Base-by-base conservation (phyloP, 2,113 vertebrate genomes). In the Piaya cayana region DNA sequence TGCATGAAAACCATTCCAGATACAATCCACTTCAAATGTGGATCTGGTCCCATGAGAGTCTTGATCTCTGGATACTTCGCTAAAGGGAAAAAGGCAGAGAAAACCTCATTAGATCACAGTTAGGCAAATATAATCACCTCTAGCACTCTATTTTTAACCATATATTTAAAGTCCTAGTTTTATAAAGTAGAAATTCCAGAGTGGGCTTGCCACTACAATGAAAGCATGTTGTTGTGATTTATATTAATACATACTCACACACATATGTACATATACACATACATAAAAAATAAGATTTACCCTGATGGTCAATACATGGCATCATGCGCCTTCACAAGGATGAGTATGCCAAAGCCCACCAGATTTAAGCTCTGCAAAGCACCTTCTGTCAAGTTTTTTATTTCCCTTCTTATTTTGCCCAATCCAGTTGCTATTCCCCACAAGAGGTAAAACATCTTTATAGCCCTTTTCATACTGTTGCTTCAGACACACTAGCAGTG, bases 21-120 rank as follows among this genome's bases (percentile, higher is more conserved):
- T 37, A 99, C 99, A 14, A 98, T 98, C 99, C 99, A 99, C 94
- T 99, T 99, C 72, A 99, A 97, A 60, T 98, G 97, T 14, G 98
- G 99, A 95, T 99, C 99, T 2, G 99, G 98, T 81, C 98, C 98
- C 99, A 99, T 99, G 76, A 99, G 96, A 67, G 97, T 96, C 98
- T 99, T 99, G 97, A 99, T 99, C 97, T 99, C 97, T 27, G 99
- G 99, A 97, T 99, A 99, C 95, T 99, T 99, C 65, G 99, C 99
- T 99, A 82, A 58, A 27, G 80, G 67, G 27, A 91, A 75, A 95
- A 95, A 95, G 29, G 55, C 15, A 94, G 47, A 84, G 27, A 89
- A 70, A 59, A 30, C 19, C 36, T 77, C 26, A 37, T 95, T 86
- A 94, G 70, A 49, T 59, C 63, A 36, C 9, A 43, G 6, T 60